Base-by-base conservation (phyloP, 2,888 invertebrate genomes). In the Acleris sparsana region DNA sequence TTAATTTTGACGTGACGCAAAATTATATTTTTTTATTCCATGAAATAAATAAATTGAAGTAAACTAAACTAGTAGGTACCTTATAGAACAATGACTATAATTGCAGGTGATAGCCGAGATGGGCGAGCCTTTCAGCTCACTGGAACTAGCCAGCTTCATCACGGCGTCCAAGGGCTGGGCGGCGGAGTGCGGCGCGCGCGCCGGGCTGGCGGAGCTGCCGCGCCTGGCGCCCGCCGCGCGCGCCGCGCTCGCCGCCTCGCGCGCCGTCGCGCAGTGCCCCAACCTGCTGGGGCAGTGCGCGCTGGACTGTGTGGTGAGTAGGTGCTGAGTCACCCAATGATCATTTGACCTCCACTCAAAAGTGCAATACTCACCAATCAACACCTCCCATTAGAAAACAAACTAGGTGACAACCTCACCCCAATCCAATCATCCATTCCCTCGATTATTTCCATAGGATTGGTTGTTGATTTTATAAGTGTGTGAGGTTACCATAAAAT, bases 121-220 rank as follows among this genome's bases (percentile, higher is more conserved):
- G 97, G 98, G 98, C 0, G 93, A 94, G 11, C 98, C 98, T 0
- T 99, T 97, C 87, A 92, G 87, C 68, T 83, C 92, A 51, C 95
- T 98, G 94, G 98, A 99, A 87, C 89, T 99, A 74, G 97, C 97
- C 3, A 98, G 98, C 71, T 99, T 98, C 89, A 96, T 97, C 95
- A 98, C 99, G 3, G 95, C 96, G 60, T 99, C 98, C 1, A 99
- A 99, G 93, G 99, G 97, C 56, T 97, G 95, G 86, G 95, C 96
- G 93, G 96, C 95, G 61, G 98, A 98, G 85, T 98, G 98, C 84
- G 99, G 99, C 62, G 94, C 98, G 72, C 95, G 99, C 64, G 97
- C 98, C 25, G 99, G 98, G 11, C 98, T 97, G 83, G 95, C 94
- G 71, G 99, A 99, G 91, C 94, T 98, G 16, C 85, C 97, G 48